phyloP scores from a whole-genome alignment of 2,797 vertebrate genomes.

The Ibycter americanus region DNA sequence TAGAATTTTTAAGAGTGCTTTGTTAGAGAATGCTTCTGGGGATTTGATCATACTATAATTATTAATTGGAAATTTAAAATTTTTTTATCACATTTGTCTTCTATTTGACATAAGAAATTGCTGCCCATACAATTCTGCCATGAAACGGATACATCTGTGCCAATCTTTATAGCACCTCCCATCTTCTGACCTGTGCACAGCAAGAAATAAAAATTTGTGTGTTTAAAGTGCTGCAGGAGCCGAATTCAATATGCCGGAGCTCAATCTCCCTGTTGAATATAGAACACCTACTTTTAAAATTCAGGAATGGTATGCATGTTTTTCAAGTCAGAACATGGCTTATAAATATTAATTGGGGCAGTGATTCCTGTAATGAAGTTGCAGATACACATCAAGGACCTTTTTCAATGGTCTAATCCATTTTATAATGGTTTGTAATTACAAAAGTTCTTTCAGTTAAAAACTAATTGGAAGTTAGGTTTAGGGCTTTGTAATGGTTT shows the following conservation, averaged over 20 bases:
- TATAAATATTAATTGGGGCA: background rate
- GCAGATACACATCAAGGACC: background rate
- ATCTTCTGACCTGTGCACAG: background rate
- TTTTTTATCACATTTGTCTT: background rate
- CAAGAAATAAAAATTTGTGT: background rate
- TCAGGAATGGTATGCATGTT: background rate
- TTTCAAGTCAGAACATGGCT: background rate
- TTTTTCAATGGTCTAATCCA: background rate
- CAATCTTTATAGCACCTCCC: background rate
- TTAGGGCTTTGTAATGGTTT: background rate
- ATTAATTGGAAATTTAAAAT: background rate
- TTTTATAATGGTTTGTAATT: background rate
- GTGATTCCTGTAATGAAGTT: background rate
- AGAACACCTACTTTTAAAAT: background rate
- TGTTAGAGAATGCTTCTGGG: background rate
- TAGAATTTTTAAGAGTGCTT: background rate
- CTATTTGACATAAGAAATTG: background rate
- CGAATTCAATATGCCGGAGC: background rate
- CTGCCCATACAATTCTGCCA: background rate
- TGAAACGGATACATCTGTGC: background rate
- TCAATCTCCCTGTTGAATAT: background rate
- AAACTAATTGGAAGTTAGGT: background rate
- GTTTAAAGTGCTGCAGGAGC: background rate
- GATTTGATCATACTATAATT: background rate
- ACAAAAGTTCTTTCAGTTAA: background rate